Base-by-base conservation (phyloP, 1,140 invertebrate genomes). In the Drosophila gunungcola region DNA sequence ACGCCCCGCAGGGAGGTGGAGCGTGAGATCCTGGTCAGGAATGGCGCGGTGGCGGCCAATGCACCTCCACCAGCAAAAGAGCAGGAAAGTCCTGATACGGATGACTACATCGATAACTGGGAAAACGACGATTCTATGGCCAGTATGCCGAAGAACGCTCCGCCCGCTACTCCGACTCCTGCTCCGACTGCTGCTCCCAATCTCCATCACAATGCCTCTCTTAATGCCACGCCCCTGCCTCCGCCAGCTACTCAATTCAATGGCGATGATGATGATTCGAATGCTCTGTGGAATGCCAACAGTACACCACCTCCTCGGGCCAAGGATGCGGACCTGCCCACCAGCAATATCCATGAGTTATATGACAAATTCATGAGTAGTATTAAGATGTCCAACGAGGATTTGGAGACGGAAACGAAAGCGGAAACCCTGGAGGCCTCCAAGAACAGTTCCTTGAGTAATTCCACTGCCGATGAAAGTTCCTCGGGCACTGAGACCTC, bases 41-140 rank as follows among this genome's bases (percentile, higher is more conserved):
- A 79, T 41, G 77, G 77, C n/a, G 45, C 64, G 1, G 29, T 56
- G 5, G 64, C 73, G 12, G 73, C 78, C 36, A 80, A 80, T 13
- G 78, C 54, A 2, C 68, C 70, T 4, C 68, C 74, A 1, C 25
- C 21, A 7, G 11, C 34, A 5, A 34, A 39, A 6, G 68, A 64
- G 39, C 81, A 81, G 16, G 70, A 81, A 6, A 92, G 91, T 54
- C 91, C 91, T 0, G 91, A 92, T 49, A 92, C 91, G 1, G 91
- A 92, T 62, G 91, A 92, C 58, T 92, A 92, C 36, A 85, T 91
- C 9, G 91, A 91, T 48, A 92, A 91, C 74, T 92, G 91, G 91
- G 91, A 92, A 51, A 91, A 92, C 43, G 90, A 91, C 42, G 90
- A 91, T 32, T 90, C 80, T 0, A 56, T 75, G 53, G 61, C 64